A percentile compares a stretch with the other conserved stretches of the same genome.
Evolutionary conservation across 2,113 vertebrate genomes (phyloP).

Genomic region (Gallinago paraguaiae): DNA sequence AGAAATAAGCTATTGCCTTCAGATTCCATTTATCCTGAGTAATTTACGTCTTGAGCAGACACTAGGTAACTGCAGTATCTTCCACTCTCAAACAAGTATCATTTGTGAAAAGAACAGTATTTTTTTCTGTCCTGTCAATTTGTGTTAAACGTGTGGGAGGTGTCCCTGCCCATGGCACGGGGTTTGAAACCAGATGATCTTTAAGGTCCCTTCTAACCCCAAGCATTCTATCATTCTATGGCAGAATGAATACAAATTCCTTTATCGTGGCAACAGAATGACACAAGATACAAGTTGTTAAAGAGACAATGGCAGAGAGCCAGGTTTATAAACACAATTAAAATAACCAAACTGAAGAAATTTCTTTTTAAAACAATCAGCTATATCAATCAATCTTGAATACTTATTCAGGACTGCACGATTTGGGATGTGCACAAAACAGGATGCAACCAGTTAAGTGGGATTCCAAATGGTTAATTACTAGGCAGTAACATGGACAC

Average conservation of each 20-base stretch:
- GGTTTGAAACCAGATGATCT: not conserved
- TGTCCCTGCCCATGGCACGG: not conserved
- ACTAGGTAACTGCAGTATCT: not conserved
- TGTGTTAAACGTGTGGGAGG: not conserved
- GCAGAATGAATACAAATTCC: not conserved
- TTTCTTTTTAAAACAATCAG: not conserved
- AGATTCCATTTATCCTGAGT: not conserved
- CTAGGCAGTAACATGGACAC: not conserved
- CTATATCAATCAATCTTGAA: not conserved
- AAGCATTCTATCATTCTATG: not conserved
- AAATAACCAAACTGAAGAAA: not conserved
- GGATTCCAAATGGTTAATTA: not conserved
- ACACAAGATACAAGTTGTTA: not conserved
- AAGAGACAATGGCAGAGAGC: not conserved
- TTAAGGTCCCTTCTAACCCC: not conserved
- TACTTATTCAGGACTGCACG: not conserved
- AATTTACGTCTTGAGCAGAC: not conserved
- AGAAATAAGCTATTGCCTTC: not conserved
- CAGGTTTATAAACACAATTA: not conserved
- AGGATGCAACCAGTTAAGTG: not conserved
- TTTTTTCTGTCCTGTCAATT: not conserved
- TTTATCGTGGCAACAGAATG: not conserved
- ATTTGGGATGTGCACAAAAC: not conserved
- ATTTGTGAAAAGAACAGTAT: not conserved
- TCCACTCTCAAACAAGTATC: not conserved